These are phyloP conservation scores for Tautogolabrus adspersus DNA, from an alignment of 2,113 vertebrate species.

Conservation along the genomic window DNA sequence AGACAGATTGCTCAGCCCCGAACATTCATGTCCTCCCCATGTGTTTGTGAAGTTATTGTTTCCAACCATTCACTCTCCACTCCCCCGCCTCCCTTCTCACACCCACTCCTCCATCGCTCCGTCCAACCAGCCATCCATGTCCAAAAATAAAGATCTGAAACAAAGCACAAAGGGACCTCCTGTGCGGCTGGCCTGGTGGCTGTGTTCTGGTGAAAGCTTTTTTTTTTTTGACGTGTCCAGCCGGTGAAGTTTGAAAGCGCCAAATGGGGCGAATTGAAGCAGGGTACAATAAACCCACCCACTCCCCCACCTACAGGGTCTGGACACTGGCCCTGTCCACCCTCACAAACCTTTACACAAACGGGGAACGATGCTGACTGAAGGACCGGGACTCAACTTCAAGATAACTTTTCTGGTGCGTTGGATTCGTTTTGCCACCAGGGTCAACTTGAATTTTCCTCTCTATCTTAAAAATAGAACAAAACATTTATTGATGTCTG, in stretches of 20 bases:
- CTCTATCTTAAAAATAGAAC: not conserved
- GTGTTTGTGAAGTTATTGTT: slow-evolving; percentile 22
- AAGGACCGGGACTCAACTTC: not conserved
- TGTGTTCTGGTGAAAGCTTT: slow-evolving; percentile 34
- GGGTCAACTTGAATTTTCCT: slow-evolving; percentile 8
- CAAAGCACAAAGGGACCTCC: slow-evolving; percentile 66
- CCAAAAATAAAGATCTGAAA: slow-evolving; percentile 64
- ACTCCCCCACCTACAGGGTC: slow-evolving; percentile 1
- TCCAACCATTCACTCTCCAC: slow-evolving; percentile 9
- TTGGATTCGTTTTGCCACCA: not conserved
- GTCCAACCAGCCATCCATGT: slow-evolving; percentile 35
- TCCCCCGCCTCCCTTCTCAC: slow-evolving; percentile 16
- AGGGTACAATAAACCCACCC: slow-evolving; percentile 38
- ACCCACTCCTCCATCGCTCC: slow-evolving; percentile 22
- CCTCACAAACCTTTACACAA: slow-evolving; percentile 6
- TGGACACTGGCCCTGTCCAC: slow-evolving; percentile 20
- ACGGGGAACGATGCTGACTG: slow-evolving; percentile 4
- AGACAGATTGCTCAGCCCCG: slow-evolving; percentile 2
- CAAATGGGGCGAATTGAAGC: slow-evolving; percentile 51
- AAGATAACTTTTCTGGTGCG: not conserved
- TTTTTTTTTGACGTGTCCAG: not conserved
- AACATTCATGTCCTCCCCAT: slow-evolving; percentile 4
- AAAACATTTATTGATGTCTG: slow-evolving; percentile 28
- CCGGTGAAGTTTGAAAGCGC: slow-evolving; percentile 35
- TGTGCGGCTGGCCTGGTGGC: slow-evolving; percentile 43